Evolutionary conservation across 2,113 vertebrate species (phyloP).

Genomic region (Ameiurus melas): DNA sequence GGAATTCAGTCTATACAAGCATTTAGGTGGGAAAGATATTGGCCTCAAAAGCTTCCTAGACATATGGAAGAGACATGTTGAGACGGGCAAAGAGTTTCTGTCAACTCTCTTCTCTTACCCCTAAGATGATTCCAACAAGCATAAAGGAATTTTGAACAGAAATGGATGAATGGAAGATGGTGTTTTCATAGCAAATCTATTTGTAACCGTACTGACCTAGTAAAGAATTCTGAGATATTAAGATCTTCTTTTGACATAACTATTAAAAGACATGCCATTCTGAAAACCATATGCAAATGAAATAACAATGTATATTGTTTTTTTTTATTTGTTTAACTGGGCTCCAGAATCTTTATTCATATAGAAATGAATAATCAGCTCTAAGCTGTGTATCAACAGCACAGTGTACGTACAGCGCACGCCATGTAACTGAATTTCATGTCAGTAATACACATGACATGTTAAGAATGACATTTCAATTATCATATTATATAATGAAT

Average conservation of each 20-base stretch:
- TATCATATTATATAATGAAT: background rate
- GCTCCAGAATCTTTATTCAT: background rate
- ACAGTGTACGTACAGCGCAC: background rate
- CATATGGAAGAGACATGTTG: constrained; percentile 33
- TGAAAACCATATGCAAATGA: background rate
- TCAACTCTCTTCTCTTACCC: constrained; percentile 7
- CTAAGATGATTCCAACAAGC: constrained; percentile 19
- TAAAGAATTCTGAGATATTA: background rate
- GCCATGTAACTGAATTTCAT: background rate
- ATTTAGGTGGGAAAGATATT: constrained; percentile 20
- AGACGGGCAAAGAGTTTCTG: constrained; percentile 26
- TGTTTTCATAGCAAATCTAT: background rate
- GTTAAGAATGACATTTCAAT: background rate
- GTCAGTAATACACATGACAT: background rate
- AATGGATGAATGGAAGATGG: background rate
- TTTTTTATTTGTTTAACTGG: background rate
- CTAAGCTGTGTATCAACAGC: background rate
- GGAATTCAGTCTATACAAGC: background rate
- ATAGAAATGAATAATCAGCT: background rate
- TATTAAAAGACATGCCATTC: background rate
- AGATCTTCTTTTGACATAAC: background rate
- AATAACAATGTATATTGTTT: background rate
- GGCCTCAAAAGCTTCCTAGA: constrained; percentile 15
- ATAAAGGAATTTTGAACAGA: constrained; percentile 13
- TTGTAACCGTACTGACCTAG: background rate